Conservation (phyloP, 2,797 vertebrate species). For the Typhlichthys subterraneus region DNA sequence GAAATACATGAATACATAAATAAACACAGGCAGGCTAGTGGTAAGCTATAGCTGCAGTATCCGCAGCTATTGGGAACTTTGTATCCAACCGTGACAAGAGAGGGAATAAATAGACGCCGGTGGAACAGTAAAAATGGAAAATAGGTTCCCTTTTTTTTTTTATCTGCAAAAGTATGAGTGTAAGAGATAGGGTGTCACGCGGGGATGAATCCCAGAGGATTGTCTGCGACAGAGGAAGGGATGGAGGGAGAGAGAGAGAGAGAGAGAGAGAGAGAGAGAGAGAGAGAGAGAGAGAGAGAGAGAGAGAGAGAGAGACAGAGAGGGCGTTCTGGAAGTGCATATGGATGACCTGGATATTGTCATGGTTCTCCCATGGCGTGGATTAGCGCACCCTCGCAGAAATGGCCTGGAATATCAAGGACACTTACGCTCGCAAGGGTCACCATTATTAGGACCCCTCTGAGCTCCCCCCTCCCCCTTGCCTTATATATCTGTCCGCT, state of each 20-base stretch:
- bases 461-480: conserved; percentile 6
- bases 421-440: conserved; percentile 51
- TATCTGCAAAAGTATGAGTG: conserved; percentile 36
- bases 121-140: conserved; percentile 49
- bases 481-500: conserved; percentile 59
- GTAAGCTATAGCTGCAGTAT: no score
- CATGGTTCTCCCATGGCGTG: conserved; percentile 48
- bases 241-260: conserved; percentile 17
- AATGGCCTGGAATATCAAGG: conserved; percentile 52
- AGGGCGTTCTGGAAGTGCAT: conserved; percentile 39
- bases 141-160: conserved; percentile 33
- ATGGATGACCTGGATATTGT: conserved; percentile 69
- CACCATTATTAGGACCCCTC: not conserved
- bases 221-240: conserved; percentile 18
- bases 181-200: conserved; percentile 50
- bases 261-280: no score
- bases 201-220: conserved; percentile 63
- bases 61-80: conserved; percentile 18
- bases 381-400: conserved; percentile 50
- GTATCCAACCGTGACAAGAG: conserved; percentile 33
- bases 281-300: no score
- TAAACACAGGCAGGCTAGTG: conserved; percentile 33
- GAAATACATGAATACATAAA: no score
- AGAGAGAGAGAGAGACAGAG: not conserved
- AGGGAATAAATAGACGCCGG: conserved; percentile 63